Evolutionary conservation across 2,797 vertebrate genomes (phyloP).

Genomic region (Craterocephalus amniculus): DNA sequence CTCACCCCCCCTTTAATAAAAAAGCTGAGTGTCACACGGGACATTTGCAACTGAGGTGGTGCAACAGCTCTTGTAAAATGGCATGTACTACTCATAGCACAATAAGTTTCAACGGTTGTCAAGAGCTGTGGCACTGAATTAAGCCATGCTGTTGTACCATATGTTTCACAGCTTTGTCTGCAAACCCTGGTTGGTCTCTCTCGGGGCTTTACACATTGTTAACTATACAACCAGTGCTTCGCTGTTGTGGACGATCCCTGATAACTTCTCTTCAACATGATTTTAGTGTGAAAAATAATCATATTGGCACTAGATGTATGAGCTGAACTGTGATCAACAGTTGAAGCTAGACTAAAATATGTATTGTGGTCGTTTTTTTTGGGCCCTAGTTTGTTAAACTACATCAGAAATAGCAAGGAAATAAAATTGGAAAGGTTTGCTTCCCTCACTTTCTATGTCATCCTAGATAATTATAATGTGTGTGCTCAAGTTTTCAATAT

Average conservation of each 20-base stretch:
- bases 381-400: not conserved
- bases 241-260: conserved; percentile 12
- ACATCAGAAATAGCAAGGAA: not conserved
- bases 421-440: not conserved
- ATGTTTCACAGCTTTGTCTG: conserved; percentile 72
- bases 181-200: conserved; percentile 65
- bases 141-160: conserved; percentile 68
- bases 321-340: not conserved
- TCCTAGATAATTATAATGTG: not conserved
- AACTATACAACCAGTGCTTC: conserved; percentile 43
- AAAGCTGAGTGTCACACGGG: conserved; percentile 40
- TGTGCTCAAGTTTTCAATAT: not conserved
- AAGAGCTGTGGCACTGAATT: conserved; percentile 50
- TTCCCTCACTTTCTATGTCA: not conserved
- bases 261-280: conserved; percentile 21
- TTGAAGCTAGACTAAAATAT: not conserved
- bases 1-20: conserved; percentile 41
- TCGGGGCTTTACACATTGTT: conserved; percentile 75
- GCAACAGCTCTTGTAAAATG: conserved; percentile 53
- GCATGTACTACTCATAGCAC: conserved; percentile 33
- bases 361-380: not conserved
- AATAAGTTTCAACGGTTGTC: conserved; percentile 52
- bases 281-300: conserved; percentile 8
- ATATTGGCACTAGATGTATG: not conserved
- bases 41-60: conserved; percentile 47